phyloP scores from a whole-genome alignment of 2,797 vertebrate genomes.

The Synaphobranchus kaupii region DNA sequence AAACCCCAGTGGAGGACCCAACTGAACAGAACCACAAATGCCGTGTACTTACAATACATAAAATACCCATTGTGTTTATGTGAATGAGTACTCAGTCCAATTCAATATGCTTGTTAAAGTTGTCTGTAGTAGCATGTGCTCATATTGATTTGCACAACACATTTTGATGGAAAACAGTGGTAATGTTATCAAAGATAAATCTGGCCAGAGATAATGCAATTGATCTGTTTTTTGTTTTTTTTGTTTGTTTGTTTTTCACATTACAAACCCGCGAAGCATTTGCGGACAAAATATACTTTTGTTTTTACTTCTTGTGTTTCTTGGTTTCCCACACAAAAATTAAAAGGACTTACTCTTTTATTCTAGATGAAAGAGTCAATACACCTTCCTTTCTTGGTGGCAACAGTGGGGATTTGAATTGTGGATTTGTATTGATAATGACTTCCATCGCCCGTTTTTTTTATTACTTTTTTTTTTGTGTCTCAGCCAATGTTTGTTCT shows the following conservation, averaged over 20 bases:
- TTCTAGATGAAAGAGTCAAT: not conserved
- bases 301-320: constrained; percentile 47
- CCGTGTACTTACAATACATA: not conserved
- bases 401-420: not conserved
- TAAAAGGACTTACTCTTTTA: constrained; percentile 48
- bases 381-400: not conserved
- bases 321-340: constrained; percentile 50
- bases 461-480: not conserved
- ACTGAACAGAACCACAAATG: not conserved
- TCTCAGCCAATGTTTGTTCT: not conserved
- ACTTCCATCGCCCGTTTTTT: not conserved
- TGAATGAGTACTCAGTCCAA: not conserved
- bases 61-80: not conserved
- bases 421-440: not conserved
- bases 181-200: constrained; percentile 32
- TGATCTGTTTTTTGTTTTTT: constrained; percentile 48
- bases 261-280: constrained; percentile 46
- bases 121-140: not conserved
- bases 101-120: not conserved
- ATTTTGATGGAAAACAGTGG: not conserved
- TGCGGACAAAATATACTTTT: constrained; percentile 59
- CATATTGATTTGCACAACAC: too few relatives aligned
- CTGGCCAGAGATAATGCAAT: constrained; percentile 55
- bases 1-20: not conserved
- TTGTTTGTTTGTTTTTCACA: not conserved